Conservation (phyloP, 2,113 vertebrate genomes). For the Lutjanus erythropterus region DNA sequence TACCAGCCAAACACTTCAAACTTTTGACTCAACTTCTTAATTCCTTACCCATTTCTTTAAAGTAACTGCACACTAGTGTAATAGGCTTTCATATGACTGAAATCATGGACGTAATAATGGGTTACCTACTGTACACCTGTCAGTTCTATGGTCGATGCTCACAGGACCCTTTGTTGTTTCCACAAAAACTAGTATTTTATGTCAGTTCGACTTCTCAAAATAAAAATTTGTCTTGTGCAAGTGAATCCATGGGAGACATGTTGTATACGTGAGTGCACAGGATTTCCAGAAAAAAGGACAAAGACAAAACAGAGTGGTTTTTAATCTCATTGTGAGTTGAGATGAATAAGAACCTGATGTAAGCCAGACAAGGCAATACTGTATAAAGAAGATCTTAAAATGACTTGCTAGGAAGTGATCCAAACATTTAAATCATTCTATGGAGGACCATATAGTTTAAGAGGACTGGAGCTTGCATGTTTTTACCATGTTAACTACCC, state of each 20-base stretch:
- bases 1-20: conserved; percentile 23
- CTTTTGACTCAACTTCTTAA: conserved; percentile 32
- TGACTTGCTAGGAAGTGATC: conserved; percentile 5
- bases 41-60: conserved; percentile 41
- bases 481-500: conserved; percentile 20
- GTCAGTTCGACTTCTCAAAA: conserved; percentile 17
- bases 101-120: not conserved
- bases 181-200: conserved; percentile 5
- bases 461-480: not conserved
- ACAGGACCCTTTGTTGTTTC: conserved; percentile 5
- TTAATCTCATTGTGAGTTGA: conserved; percentile 21
- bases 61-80: conserved; percentile 47
- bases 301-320: conserved; percentile 33
- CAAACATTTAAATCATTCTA: conserved; percentile 18
- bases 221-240: conserved; percentile 10
- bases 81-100: conserved; percentile 33
- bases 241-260: conserved; percentile 21
- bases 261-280: conserved; percentile 16
- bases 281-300: conserved; percentile 6
- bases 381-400: conserved; percentile 30
- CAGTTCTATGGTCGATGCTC: conserved; percentile 13
- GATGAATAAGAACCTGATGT: conserved; percentile 39
- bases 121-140: conserved; percentile 9
- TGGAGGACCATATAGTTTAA: not conserved
- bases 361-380: conserved; percentile 31